Percentiles rank a stretch among this genome's conserved stretches.
Conservation (phyloP, 1,140 invertebrate species). For the Drosophila santomea region DNA sequence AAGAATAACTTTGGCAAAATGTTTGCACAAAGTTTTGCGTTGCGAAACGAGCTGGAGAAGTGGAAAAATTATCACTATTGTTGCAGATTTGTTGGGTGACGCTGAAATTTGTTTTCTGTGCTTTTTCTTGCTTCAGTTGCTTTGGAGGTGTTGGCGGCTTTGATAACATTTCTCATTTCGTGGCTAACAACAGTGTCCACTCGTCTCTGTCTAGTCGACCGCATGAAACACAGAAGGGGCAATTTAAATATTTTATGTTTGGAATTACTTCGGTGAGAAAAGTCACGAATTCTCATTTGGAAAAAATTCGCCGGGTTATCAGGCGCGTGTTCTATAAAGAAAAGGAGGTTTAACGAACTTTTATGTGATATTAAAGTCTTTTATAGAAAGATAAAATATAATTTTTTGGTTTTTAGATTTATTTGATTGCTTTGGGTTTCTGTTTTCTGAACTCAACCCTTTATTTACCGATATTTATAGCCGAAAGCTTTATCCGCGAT, state of each 20-base stretch:
- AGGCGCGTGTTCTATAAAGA: too few relatives aligned
- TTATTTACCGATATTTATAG: neutral
- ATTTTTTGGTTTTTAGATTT: too few relatives aligned
- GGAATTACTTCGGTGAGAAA: neutral
- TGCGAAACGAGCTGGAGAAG: slow-evolving; percentile 28
- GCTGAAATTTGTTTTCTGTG: slow-evolving; percentile 47
- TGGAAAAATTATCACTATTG: slow-evolving; percentile 77
- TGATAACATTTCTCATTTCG: slow-evolving; percentile 39
- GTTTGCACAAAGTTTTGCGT: slow-evolving; percentile 61
- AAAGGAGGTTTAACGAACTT: neutral
- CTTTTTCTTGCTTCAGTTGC: slow-evolving; percentile 4
- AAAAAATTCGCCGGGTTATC: neutral
- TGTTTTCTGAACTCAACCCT: neutral
- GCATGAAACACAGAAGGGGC: slow-evolving; percentile 19
- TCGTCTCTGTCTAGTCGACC: slow-evolving; percentile 20
- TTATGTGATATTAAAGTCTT: neutral
- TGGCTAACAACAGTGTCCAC: slow-evolving; percentile 3
- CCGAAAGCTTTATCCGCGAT: slow-evolving; percentile 25
- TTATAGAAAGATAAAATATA: too few relatives aligned
- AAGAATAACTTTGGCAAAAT: slow-evolving; percentile 74
- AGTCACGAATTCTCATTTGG: neutral
- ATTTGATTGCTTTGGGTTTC: neutral
- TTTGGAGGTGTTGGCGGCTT: slow-evolving; percentile 25
- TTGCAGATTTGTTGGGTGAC: slow-evolving; percentile 69
- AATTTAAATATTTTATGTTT: slow-evolving; percentile 49